These are phyloP conservation scores for Gibbula magus DNA, from an alignment of 2,888 invertebrate species.

Conservation along the genomic window DNA sequence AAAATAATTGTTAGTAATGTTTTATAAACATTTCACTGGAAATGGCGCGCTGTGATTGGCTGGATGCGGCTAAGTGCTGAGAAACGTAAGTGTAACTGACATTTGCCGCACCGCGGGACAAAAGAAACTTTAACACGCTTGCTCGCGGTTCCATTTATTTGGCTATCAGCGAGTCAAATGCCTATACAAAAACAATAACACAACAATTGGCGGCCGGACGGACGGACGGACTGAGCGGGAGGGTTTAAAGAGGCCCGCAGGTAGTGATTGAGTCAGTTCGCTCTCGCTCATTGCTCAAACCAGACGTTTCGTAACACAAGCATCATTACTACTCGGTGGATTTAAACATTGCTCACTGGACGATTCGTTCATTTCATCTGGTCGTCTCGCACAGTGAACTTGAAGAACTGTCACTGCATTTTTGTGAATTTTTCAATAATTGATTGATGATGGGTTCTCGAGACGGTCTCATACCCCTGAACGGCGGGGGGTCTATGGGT, in stretches of 20 bases:
- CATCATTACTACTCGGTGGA: neutral
- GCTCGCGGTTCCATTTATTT: conserved; percentile 58
- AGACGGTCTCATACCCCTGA: conserved; percentile 1
- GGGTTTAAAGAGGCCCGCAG: conserved; percentile 11
- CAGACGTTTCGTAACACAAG: conserved; percentile 4
- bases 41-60: conserved; percentile 45
- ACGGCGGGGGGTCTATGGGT: conserved; percentile 9
- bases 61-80: conserved; percentile 30
- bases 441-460: conserved; percentile 4
- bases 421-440: neutral
- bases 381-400: neutral
- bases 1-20: conserved; percentile 54
- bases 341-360: neutral
- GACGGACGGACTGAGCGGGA: neutral
- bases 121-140: conserved; percentile 48
- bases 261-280: neutral
- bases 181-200: conserved; percentile 59
- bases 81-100: conserved; percentile 39
- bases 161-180: conserved; percentile 58
- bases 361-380: neutral
- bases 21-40: conserved; percentile 52
- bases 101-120: conserved; percentile 38
- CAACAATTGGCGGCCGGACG: conserved; percentile 35
- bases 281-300: neutral
- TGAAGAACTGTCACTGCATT: conserved; percentile 6